Conservation (phyloP, 2,888 invertebrate genomes). For the Oxytorus armatus region DNA sequence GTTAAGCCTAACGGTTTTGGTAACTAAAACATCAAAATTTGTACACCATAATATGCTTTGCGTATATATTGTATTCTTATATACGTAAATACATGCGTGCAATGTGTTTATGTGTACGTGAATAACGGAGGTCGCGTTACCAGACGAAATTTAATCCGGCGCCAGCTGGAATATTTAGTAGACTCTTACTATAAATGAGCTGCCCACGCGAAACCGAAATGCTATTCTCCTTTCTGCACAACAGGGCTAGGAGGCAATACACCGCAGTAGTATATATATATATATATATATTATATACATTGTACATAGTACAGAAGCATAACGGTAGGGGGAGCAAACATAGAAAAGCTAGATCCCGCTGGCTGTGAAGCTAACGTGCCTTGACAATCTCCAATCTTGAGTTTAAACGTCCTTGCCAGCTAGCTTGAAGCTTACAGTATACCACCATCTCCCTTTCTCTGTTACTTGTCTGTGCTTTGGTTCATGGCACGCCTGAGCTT, state of each 20-base stretch:
- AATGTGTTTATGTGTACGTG: slow-evolving; percentile 1
- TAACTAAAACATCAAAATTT: slow-evolving; percentile 19
- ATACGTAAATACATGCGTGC: neutral
- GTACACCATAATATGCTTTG: neutral
- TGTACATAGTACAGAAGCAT: slow-evolving; percentile 26
- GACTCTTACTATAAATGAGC: slow-evolving; percentile 69
- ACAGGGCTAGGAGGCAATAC: slow-evolving; percentile 31
- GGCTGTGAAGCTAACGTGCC: slow-evolving; percentile 66
- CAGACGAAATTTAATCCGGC: slow-evolving; percentile 69
- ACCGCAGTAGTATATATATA: neutral
- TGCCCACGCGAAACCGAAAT: slow-evolving; percentile 67
- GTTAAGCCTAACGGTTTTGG: neutral
- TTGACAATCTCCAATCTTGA: slow-evolving; percentile 70
- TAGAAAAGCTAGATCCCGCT: slow-evolving; percentile 51
- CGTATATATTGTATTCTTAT: neutral
- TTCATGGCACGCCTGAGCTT: slow-evolving; percentile 56
- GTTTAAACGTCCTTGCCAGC: slow-evolving; percentile 66
- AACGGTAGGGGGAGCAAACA: slow-evolving; percentile 49
- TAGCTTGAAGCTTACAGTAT: slow-evolving; percentile 33
- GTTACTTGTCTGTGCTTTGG: slow-evolving; percentile 41
- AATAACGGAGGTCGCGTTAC: slow-evolving; percentile 52
- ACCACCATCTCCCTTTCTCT: slow-evolving; percentile 17
- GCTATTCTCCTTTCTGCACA: slow-evolving; percentile 44
- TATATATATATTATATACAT: slow-evolving; percentile 4
- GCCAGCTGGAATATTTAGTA: slow-evolving; percentile 70